Evolutionary conservation across 2,113 vertebrate species (phyloP).

Genomic region (Seriola dumerili): DNA sequence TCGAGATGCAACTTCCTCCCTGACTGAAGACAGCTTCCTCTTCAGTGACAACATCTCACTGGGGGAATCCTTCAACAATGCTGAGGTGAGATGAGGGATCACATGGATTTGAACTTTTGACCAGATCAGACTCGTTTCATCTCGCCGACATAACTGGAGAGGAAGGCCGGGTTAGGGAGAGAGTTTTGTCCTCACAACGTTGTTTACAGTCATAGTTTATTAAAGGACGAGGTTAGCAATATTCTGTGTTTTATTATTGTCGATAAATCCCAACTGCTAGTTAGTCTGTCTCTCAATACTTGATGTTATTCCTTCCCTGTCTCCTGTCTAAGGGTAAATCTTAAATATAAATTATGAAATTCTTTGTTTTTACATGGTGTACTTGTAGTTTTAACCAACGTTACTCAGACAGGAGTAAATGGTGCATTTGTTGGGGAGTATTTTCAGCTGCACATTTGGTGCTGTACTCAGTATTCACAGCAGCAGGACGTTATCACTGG

Average conservation of each 20-base stretch:
- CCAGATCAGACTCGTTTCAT: background rate
- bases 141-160: background rate
- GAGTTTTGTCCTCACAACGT: background rate
- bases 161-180: background rate
- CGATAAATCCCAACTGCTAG: no score
- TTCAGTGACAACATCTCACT: constrained; percentile 89
- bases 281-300: background rate
- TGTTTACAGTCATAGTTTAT: background rate
- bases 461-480: no score
- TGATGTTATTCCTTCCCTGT: background rate
- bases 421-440: background rate
- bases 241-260: no score
- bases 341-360: no score
- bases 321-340: no score
- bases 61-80: constrained; percentile 87
- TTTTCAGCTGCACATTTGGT: background rate
- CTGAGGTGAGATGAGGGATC: constrained; percentile 86
- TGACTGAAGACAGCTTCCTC: constrained; percentile 80
- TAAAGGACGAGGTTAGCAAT: background rate
- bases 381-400: no score
- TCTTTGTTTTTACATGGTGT: no score
- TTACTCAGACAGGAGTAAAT: background rate
- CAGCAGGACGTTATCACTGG: no score
- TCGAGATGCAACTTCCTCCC: constrained; percentile 80
- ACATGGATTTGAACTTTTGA: background rate